phyloP scores from a whole-genome alignment of 1,140 invertebrate genomes.

The Pseudomyrmex dendroicus region DNA sequence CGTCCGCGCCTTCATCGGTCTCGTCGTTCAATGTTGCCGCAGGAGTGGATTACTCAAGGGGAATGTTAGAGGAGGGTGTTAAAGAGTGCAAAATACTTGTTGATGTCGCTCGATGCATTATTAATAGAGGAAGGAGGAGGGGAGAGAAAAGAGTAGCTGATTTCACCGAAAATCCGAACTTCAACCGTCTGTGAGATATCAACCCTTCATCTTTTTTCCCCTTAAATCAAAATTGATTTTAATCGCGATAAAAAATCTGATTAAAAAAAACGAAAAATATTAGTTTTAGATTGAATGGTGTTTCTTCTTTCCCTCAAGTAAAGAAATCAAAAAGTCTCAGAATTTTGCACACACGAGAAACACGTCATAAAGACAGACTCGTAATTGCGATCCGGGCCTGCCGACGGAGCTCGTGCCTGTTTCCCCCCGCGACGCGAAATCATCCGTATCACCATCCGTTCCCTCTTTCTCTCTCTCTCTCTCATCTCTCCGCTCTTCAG shows the following conservation, averaged over 20 bases:
- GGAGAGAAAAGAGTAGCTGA: too few relatives aligned
- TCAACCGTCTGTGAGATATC: too few relatives aligned
- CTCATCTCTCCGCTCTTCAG: neutral
- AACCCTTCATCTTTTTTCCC: too few relatives aligned
- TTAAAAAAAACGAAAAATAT: too few relatives aligned
- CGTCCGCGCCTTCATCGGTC: neutral
- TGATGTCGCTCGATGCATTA: neutral
- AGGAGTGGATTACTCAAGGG: slow-evolving; percentile 19
- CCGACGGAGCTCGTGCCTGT: slow-evolving; percentile 16
- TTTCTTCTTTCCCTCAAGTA: too few relatives aligned
- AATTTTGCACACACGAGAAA: neutral
- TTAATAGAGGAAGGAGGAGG: too few relatives aligned
- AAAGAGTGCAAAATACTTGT: neutral
- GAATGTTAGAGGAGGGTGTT: slow-evolving; percentile 9
- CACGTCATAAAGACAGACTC: neutral
- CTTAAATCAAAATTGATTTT: too few relatives aligned
- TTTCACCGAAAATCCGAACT: too few relatives aligned
- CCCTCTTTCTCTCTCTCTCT: neutral
- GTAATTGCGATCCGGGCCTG: slow-evolving; percentile 18
- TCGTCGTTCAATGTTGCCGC: slow-evolving; percentile 19
- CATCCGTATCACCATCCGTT: slow-evolving; percentile 6
- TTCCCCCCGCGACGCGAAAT: slow-evolving; percentile 26
- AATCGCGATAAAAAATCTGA: too few relatives aligned
- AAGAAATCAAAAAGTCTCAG: neutral
- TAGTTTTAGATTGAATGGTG: too few relatives aligned